A percentile compares a stretch with the other conserved stretches of the same genome.
Evolutionary conservation across 2,113 vertebrate species (phyloP).

Genomic region (Alexandromys fortis): DNA sequence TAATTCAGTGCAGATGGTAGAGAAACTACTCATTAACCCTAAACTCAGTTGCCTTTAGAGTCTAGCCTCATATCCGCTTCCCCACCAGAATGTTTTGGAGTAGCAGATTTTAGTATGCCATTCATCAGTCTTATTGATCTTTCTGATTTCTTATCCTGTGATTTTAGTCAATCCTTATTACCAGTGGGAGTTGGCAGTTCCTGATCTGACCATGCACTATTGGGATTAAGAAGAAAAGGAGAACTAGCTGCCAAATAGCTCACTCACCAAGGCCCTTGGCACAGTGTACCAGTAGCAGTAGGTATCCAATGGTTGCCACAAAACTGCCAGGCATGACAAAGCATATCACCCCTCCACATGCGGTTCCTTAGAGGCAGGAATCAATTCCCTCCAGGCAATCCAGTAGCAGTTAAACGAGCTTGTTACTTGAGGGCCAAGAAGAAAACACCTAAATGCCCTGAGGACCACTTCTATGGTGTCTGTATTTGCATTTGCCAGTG

Average conservation of each 20-base stretch:
- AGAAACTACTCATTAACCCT: background rate
- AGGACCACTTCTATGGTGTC: too few species aligned
- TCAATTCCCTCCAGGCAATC: too few species aligned
- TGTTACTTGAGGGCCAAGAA: too few species aligned
- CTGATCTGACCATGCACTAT: background rate
- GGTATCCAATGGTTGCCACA: background rate
- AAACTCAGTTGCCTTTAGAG: background rate
- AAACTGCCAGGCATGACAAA: background rate
- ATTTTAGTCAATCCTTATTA: background rate
- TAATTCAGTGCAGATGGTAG: background rate
- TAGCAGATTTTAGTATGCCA: background rate
- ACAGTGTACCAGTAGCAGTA: background rate
- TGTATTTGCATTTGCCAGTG: too few species aligned
- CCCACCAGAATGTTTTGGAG: background rate
- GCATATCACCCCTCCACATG: too few species aligned
- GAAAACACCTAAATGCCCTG: too few species aligned
- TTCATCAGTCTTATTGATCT: background rate
- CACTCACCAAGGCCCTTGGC: background rate
- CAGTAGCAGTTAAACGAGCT: too few species aligned
- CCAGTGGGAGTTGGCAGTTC: background rate
- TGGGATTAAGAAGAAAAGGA: background rate
- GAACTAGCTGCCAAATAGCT: background rate
- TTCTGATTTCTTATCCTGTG: background rate
- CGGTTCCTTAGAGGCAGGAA: too few species aligned
- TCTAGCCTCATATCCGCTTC: background rate